phyloP scores from a whole-genome alignment of 2,888 invertebrate genomes.

The Galerucella calmariensis region DNA sequence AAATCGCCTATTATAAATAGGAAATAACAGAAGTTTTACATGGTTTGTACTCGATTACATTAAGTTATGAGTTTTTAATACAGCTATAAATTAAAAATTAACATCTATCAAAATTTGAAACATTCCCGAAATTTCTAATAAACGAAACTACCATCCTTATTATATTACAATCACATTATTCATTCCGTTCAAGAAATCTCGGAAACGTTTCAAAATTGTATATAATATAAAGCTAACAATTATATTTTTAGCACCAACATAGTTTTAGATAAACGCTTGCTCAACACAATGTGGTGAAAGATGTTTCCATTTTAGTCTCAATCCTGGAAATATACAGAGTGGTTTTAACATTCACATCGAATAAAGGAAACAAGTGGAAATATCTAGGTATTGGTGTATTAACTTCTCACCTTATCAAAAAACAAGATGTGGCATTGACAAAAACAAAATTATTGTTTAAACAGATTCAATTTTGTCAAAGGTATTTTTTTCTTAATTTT shows the following conservation, averaged over 20 bases:
- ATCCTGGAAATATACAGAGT: neutral
- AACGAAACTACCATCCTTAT: slow-evolving; percentile 45
- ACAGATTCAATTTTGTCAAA: neutral
- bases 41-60: slow-evolving; percentile 41
- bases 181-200: slow-evolving; percentile 35
- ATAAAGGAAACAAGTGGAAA: neutral
- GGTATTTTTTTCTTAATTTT: neutral
- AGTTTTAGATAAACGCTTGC: slow-evolving; percentile 37
- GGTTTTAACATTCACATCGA: neutral
- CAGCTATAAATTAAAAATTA: slow-evolving; percentile 35
- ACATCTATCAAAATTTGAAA: slow-evolving; percentile 35
- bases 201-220: slow-evolving; percentile 26
- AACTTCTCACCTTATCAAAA: neutral
- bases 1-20: slow-evolving; percentile 28
- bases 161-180: slow-evolving; percentile 47
- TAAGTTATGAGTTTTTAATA: slow-evolving; percentile 40
- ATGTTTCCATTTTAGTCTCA: slow-evolving; percentile 30
- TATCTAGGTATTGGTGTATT: neutral
- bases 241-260: slow-evolving; percentile 45
- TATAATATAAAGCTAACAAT: slow-evolving; percentile 39
- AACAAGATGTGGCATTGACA: neutral
- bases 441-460: neutral
- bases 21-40: slow-evolving; percentile 32
- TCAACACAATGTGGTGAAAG: slow-evolving; percentile 22
- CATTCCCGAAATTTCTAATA: slow-evolving; percentile 25